Evolutionary conservation across 2,797 vertebrate species (phyloP).

Genomic region (Dendrocincla fuliginosa): DNA sequence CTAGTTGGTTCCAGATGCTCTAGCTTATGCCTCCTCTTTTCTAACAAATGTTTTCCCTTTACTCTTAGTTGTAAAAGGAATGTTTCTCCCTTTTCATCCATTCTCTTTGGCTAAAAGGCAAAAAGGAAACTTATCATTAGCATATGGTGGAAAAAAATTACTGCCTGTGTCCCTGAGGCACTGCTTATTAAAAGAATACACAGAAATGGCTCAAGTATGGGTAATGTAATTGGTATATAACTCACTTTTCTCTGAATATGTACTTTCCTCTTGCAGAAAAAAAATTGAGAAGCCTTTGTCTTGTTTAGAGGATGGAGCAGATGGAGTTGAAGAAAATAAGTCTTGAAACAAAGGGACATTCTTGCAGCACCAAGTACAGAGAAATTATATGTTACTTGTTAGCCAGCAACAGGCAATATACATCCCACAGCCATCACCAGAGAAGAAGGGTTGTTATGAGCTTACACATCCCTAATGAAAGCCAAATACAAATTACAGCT

Average conservation of each 20-base stretch:
- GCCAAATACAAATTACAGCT: not conserved
- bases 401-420: not conserved
- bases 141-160: slow-evolving; percentile 34
- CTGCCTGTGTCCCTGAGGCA: not conserved
- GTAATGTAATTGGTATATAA: not conserved
- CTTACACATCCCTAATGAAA: not conserved
- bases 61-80: slow-evolving; percentile 25
- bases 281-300: not conserved
- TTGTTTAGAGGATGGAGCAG: not conserved
- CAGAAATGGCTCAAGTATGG: not conserved
- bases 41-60: slow-evolving; percentile 36
- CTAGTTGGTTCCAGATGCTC: slow-evolving; percentile 66
- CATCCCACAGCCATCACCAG: not conserved
- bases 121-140: slow-evolving; percentile 16
- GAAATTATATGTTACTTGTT: not conserved
- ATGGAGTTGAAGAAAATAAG: not conserved
- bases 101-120: slow-evolving; percentile 39
- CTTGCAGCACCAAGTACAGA: not conserved
- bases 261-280: not conserved
- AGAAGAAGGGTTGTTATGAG: not conserved
- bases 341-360: not conserved
- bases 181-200: slow-evolving; percentile 14
- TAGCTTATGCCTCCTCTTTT: slow-evolving; percentile 17
- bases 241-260: not conserved
- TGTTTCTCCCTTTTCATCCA: slow-evolving; percentile 25